A percentile compares a stretch with the other conserved stretches of the same genome.
Evolutionary conservation across 2,888 invertebrate genomes (phyloP).

Genomic region (Acanthacorydalis orientalis): DNA sequence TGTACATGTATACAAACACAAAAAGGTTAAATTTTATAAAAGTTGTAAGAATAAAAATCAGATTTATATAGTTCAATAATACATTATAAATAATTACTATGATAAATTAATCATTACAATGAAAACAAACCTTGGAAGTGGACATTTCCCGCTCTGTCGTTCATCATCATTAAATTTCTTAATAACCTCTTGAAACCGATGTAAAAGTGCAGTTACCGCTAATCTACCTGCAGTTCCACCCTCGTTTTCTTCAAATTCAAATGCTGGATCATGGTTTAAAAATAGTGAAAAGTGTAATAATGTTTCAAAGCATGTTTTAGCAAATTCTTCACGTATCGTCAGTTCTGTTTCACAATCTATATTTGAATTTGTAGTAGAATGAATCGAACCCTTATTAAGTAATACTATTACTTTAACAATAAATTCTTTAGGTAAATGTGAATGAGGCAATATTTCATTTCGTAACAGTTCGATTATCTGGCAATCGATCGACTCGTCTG

Average conservation of each 20-base stretch:
- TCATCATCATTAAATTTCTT: slow-evolving; percentile 75
- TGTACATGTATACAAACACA: not conserved
- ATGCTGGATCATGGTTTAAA: slow-evolving; percentile 42
- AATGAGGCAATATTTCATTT: slow-evolving; percentile 67
- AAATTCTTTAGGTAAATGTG: slow-evolving; percentile 65
- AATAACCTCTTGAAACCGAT: slow-evolving; percentile 85
- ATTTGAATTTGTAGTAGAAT: slow-evolving; percentile 49
- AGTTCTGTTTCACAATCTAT: slow-evolving; percentile 64
- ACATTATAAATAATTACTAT: not conserved
- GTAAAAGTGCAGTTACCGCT: slow-evolving; percentile 82
- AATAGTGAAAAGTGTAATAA: slow-evolving; percentile 81
- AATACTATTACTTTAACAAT: slow-evolving; percentile 67
- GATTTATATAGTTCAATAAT: slow-evolving; percentile 2
- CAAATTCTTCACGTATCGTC: slow-evolving; percentile 84
- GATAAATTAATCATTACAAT: too few species aligned
- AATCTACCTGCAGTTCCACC: slow-evolving; percentile 50
- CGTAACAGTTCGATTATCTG: slow-evolving; percentile 66
- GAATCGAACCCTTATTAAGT: slow-evolving; percentile 72
- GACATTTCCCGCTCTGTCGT: slow-evolving; percentile 67
- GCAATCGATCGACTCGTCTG: slow-evolving; percentile 67
- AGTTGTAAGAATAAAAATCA: not conserved
- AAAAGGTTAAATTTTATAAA: not conserved
- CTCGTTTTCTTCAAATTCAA: slow-evolving; percentile 21
- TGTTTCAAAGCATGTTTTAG: slow-evolving; percentile 91
- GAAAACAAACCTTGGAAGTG: slow-evolving; percentile 51